phyloP scores from a whole-genome alignment of 2,888 invertebrate genomes.

The Philopedon plagiatum region DNA sequence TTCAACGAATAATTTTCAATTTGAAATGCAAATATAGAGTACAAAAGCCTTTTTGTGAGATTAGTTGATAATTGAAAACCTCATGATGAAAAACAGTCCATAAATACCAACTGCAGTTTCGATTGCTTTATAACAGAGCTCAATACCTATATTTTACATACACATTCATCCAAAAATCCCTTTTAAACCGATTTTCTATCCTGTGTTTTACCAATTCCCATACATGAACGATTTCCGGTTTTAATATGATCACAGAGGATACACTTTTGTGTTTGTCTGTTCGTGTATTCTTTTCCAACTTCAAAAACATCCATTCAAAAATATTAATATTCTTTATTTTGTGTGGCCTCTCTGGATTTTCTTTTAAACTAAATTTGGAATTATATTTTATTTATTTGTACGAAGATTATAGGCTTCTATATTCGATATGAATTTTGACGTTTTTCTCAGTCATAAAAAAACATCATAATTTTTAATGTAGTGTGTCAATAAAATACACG shows the following conservation, averaged over 20 bases:
- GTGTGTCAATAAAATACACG: too few relatives aligned
- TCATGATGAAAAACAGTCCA: slow-evolving; percentile 35
- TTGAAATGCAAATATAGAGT: too few relatives aligned
- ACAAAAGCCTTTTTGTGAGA: not conserved
- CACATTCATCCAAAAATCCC: slow-evolving; percentile 40
- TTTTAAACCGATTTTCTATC: slow-evolving; percentile 38
- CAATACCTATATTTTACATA: slow-evolving; percentile 41
- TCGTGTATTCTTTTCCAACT: slow-evolving; percentile 36
- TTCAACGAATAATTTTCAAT: too few relatives aligned
- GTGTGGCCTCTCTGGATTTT: too few relatives aligned
- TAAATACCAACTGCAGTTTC: slow-evolving; percentile 34
- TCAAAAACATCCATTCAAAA: slow-evolving; percentile 33
- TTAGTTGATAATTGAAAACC: slow-evolving; percentile 22
- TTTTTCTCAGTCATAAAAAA: too few relatives aligned
- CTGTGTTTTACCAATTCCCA: slow-evolving; percentile 36
- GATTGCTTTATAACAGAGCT: slow-evolving; percentile 36
- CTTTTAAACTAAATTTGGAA: too few relatives aligned
- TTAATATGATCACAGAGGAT: slow-evolving; percentile 23
- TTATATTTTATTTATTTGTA: too few relatives aligned
- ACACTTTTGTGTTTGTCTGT: slow-evolving; percentile 39
- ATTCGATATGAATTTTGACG: too few relatives aligned
- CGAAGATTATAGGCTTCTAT: too few relatives aligned
- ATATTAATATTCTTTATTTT: too few relatives aligned
- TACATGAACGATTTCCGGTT: slow-evolving; percentile 26
- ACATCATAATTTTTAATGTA: too few relatives aligned